Conservation (phyloP, 2,888 invertebrate genomes). For the Phortica okadai region DNA sequence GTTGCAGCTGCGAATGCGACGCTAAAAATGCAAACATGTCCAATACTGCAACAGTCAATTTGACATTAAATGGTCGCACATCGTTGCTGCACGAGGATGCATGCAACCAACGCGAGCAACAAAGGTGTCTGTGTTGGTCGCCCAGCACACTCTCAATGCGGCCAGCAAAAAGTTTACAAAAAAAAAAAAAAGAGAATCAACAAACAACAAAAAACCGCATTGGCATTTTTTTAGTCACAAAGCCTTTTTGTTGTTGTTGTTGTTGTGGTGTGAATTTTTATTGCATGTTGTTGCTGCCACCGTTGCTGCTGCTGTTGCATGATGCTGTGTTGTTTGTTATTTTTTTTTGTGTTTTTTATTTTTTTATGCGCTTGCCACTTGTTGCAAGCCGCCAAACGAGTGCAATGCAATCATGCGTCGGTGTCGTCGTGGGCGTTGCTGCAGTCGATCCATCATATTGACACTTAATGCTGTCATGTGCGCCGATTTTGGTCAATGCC, state of each 20-base stretch:
- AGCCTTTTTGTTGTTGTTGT: background rate
- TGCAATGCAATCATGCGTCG: background rate
- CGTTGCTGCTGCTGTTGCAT: constrained; percentile 9
- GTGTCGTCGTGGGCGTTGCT: constrained; percentile 17
- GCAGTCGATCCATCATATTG: constrained; percentile 29
- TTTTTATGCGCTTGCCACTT: constrained; percentile 12
- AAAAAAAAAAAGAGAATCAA: background rate
- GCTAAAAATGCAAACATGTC: constrained; percentile 26
- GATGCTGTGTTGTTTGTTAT: background rate
- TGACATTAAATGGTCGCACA: constrained; percentile 6
- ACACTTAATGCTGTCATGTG: constrained; percentile 30
- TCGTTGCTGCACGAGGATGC: background rate
- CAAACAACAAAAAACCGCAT: background rate
- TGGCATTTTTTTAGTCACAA: background rate
- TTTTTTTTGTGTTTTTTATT: background rate
- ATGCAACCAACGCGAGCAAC: background rate
- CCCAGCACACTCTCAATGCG: background rate
- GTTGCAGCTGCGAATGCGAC: constrained; percentile 6
- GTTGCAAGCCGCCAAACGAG: background rate
- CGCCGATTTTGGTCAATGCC: constrained; percentile 9
- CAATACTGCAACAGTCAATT: background rate
- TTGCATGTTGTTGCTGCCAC: constrained; percentile 4
- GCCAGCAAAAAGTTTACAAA: no score
- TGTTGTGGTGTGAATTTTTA: background rate
- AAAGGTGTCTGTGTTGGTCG: background rate